Evolutionary conservation across 2,113 vertebrate genomes (phyloP).

Genomic region (Microcebus jonahi): DNA sequence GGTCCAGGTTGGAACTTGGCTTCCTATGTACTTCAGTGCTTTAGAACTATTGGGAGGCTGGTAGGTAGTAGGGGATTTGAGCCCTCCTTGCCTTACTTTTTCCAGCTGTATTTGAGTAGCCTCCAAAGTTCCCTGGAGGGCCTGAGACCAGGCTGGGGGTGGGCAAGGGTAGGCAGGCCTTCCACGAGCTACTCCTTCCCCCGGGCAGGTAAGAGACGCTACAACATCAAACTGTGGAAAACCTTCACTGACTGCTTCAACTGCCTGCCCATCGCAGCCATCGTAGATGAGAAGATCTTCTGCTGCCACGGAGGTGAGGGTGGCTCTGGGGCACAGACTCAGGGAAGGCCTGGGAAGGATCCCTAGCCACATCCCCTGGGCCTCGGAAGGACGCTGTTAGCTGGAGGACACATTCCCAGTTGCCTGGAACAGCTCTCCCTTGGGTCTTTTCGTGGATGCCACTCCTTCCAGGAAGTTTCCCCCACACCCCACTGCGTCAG

Average conservation of each 20-base stretch:
- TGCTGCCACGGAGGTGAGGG: slow-evolving; percentile 97
- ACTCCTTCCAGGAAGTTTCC: background rate
- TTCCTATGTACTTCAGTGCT: background rate
- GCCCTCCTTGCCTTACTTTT: background rate
- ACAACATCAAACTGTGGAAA: slow-evolving; percentile 99
- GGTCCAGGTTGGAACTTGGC: background rate
- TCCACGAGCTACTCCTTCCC: background rate
- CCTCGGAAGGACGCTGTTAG: background rate
- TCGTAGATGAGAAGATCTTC: slow-evolving; percentile 99
- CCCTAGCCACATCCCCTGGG: background rate
- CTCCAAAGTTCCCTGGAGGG: background rate
- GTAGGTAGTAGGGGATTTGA: background rate
- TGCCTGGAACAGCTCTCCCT: background rate
- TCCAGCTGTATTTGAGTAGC: background rate
- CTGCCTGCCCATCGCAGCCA: slow-evolving; percentile 96
- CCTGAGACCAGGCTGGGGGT: background rate
- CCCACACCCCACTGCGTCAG: fast-evolving
- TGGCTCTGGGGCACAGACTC: fast-evolving
- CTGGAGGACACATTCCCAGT: background rate
- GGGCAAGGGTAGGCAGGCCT: background rate
- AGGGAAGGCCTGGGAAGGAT: background rate
- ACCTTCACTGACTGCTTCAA: slow-evolving; percentile 99
- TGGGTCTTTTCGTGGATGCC: background rate
- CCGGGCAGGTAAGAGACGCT: slow-evolving; percentile 94
- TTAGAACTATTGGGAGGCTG: background rate